Base-by-base conservation (phyloP, 2,113 vertebrate species). In the Chionomys nivalis region DNA sequence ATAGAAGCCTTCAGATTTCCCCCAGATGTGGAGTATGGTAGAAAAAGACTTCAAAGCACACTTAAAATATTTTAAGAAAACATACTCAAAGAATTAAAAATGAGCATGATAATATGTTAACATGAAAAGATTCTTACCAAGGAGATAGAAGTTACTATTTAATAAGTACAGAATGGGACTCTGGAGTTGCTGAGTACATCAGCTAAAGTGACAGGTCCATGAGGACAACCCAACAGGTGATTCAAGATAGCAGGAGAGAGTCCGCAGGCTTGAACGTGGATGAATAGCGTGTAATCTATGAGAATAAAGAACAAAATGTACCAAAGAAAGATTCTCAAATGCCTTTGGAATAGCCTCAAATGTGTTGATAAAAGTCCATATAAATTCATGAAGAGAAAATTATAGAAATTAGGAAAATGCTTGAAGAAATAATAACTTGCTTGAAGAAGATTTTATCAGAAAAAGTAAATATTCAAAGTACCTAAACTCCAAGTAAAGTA, bases 1-100 rank as follows among this genome's bases (percentile, higher is more conserved):
- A 3, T 82, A 82, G 76, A 75, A 88, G 28, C 28, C 58, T 87
- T 92, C 68, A 89, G 24, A 94, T 82, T 90, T 79, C 26, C 68
- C 44, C 68, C 90, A 88, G 77, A 92, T 95, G n/a, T 49, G 82
- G 47, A 76, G 49, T 89, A 76, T 65, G 13, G 66, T 92, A 55
- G 24, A 58, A 78, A 52, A 75, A 82, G 17, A 79, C 61, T 76
- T 83, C 47, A 92, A 92, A 95, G 93, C 12, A 65, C 36, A 90
- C 52, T 90, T 89, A 42, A 85, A 66, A 36, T 83, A 76, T 89
- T 36, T 83, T 83, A n/a, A 76, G 36, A 76, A 55, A 89, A 92
- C 44, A 76, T 75, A 10, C 76, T 92, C 88, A 55, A 68, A 82
- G 66, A 55, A 81, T 89, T 95, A 92, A 82, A 72, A 13, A 21